A percentile compares a stretch with the other conserved stretches of the same genome.
Evolutionary conservation across 2,797 vertebrate genomes (phyloP).

Genomic region (Muscicapa striata): DNA sequence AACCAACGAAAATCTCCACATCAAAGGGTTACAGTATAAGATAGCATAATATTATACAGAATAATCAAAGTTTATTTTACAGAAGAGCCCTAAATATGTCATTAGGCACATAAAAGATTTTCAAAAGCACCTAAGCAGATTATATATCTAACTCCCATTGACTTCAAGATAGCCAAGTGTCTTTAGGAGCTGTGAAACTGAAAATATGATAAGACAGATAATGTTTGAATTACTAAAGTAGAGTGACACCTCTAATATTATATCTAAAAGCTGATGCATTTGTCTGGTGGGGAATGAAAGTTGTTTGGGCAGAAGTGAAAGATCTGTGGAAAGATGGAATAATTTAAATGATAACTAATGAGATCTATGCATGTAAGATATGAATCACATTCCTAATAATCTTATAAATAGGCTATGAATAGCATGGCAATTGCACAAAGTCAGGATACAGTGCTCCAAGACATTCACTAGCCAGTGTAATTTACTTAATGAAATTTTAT

Average conservation of each 20-base stretch:
- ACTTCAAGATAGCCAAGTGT: background rate
- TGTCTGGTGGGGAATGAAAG: background rate
- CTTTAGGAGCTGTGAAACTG: slow-evolving; percentile 6
- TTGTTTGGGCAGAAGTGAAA: background rate
- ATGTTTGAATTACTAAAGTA: background rate
- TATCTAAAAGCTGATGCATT: background rate
- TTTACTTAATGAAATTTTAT: background rate
- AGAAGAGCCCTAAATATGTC: background rate
- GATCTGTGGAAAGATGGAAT: background rate
- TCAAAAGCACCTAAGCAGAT: background rate
- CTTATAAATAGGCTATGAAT: background rate
- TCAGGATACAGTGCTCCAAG: background rate
- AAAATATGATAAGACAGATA: slow-evolving; percentile 24
- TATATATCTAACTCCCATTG: background rate
- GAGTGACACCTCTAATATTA: slow-evolving; percentile 32
- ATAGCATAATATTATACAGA: background rate
- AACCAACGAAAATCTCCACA: background rate
- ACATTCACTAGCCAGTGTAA: background rate
- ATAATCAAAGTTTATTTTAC: background rate
- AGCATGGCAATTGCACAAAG: background rate
- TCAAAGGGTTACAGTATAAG: background rate
- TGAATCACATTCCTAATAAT: background rate
- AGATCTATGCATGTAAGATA: background rate
- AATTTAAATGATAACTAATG: slow-evolving; percentile 21
- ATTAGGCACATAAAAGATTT: background rate